Evolutionary conservation across 2,888 invertebrate genomes (phyloP), one percentile per base, ranked within the genome.

Genomic region (Eupithecia inturbata): DNA sequence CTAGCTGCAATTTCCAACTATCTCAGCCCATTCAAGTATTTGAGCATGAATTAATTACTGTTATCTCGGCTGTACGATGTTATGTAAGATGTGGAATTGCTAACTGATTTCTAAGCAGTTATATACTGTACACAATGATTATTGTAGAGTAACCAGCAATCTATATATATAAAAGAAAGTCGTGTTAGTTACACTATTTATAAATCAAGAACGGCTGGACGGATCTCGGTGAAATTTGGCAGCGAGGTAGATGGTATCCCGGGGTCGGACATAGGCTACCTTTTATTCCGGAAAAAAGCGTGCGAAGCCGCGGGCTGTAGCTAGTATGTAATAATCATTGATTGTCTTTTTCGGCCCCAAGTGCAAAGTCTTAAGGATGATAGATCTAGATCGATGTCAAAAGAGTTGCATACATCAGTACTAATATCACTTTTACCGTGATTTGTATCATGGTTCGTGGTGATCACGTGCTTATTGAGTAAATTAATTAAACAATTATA

Each of bases 1-100:
- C 14, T 57, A 9, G 62, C 19, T 31, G 31, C 7, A 62, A 31
- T 31, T 28, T 36, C 39, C 22, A 66, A 26, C 22, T 41, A 66
- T 66, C 66, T 12, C 22, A 39, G 36, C 22, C 66, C 39, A 41
- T 33, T 39, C 66, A 66, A 66, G 39, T 31, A 7, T 14, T 49
- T 73, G 68, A 68, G 60, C 75, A 36, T 68, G 70, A 72, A 73
- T 75, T 75, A 73, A 75, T 75, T 73, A 71, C 63, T 57, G 64
- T 49, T 75, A 73, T 73, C 72, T 70, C 53, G 49, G 49, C 68
- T 49, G 60, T 71, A 60, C 71, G 66, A 39, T 71, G 60, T 36
- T 39, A 26, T 22, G 66, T n/a, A 31, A 31, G 39, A 71, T 67
- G 60, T n/a, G 19, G 26, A 53, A 67, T 53, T 68, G 22, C 28